Evolutionary conservation across 1,140 invertebrate genomes (phyloP).

Genomic region (Mamestra configurata): DNA sequence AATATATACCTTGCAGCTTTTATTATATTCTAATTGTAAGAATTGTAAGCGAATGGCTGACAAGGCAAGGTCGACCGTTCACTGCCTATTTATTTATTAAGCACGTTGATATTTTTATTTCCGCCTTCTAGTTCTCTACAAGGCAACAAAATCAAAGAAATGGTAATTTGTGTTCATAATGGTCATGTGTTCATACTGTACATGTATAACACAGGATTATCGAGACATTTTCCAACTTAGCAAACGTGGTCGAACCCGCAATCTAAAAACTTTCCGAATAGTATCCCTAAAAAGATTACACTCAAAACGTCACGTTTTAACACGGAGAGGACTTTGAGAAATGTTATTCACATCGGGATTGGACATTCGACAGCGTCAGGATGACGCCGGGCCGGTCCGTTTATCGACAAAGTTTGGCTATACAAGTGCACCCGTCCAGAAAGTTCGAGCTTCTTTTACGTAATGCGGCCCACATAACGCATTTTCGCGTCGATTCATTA

Average conservation of each 20-base stretch:
- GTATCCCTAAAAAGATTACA: constrained; percentile 5
- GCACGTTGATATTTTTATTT: constrained; percentile 53
- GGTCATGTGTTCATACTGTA: too few relatives aligned
- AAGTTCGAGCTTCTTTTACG: constrained; percentile 73
- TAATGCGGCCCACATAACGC: constrained; percentile 71
- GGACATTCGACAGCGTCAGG: constrained; percentile 68
- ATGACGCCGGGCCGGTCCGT: constrained; percentile 68
- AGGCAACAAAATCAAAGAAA: constrained; percentile 14
- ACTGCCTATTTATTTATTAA: constrained; percentile 55
- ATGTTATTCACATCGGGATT: constrained; percentile 61
- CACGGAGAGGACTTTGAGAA: constrained; percentile 56
- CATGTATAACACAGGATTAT: neutral
- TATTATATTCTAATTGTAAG: constrained; percentile 19
- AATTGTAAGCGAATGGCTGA: constrained; percentile 30
- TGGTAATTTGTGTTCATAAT: neutral
- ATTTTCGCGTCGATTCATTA: constrained; percentile 71
- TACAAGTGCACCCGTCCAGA: constrained; percentile 75
- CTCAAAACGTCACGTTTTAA: constrained; percentile 15
- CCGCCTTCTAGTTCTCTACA: constrained; percentile 57
- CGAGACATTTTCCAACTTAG: neutral
- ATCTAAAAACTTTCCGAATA: neutral
- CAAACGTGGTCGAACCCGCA: neutral
- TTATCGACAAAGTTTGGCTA: constrained; percentile 78
- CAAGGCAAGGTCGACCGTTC: constrained; percentile 61
- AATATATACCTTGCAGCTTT: too few relatives aligned